Percentiles rank a stretch among this genome's conserved stretches.
These are phyloP conservation scores for Leptarthrus brevirostris DNA, from an alignment of 2,888 invertebrate genomes.

Conservation along the genomic window DNA sequence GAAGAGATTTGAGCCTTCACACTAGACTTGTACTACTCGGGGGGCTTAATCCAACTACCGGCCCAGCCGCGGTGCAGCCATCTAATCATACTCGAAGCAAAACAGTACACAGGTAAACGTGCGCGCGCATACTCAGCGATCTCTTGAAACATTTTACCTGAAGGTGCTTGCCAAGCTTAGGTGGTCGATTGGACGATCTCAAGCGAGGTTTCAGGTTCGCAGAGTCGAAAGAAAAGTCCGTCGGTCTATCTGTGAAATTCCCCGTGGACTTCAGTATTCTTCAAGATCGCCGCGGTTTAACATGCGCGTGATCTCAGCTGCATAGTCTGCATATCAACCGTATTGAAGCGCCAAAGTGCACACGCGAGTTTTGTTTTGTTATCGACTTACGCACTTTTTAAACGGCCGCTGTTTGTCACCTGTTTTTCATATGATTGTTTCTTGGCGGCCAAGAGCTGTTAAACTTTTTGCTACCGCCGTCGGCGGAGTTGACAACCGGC, in stretches of 20 bases:
- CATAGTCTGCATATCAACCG: slow-evolving; percentile 1
- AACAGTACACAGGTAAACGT: slow-evolving; percentile 47
- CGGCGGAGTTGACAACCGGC: not conserved
- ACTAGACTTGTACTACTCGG: slow-evolving; percentile 12
- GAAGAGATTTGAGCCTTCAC: slow-evolving; percentile 1
- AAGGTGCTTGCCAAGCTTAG: slow-evolving; percentile 9
- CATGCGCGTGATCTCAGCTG: slow-evolving; percentile 41
- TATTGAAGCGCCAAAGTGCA: not conserved
- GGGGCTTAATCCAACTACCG: slow-evolving; percentile 35
- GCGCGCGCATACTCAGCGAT: slow-evolving; percentile 44
- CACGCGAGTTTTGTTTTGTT: not conserved
- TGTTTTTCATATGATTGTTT: not conserved
- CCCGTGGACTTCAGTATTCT: slow-evolving; percentile 50
- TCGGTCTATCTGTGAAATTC: slow-evolving; percentile 33
- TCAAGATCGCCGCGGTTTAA: slow-evolving; percentile 53
- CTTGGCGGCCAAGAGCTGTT: not conserved
- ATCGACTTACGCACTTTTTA: not conserved
- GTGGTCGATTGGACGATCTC: slow-evolving; percentile 49
- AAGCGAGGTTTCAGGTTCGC: slow-evolving; percentile 40
- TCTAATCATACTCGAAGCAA: slow-evolving; percentile 23
- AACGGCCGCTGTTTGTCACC: not conserved
- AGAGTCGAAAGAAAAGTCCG: slow-evolving; percentile 22
- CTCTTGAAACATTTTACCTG: slow-evolving; percentile 3
- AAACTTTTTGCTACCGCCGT: not conserved
- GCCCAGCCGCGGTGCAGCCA: slow-evolving; percentile 32